Percentiles rank a stretch among this genome's conserved stretches.
Conservation (phyloP, 2,888 invertebrate genomes). For the Microplitis manilae region DNA sequence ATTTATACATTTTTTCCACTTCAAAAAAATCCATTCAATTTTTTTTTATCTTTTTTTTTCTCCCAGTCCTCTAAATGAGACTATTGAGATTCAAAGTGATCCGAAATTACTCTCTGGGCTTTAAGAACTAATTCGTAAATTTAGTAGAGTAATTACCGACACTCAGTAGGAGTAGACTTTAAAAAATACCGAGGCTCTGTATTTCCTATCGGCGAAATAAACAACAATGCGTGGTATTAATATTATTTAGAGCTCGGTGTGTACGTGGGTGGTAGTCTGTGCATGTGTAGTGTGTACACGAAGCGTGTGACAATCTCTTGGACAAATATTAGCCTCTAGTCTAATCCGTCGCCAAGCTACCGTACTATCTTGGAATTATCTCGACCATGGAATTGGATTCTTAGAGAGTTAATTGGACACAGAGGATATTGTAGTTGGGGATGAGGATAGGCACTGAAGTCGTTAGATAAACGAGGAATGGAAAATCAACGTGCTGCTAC, state of each 20-base stretch:
- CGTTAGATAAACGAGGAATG: slow-evolving; percentile 33
- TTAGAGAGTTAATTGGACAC: slow-evolving; percentile 63
- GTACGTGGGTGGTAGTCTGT: not conserved
- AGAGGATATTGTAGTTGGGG: slow-evolving; percentile 25
- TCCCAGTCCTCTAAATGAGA: slow-evolving; percentile 33
- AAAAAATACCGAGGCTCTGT: no score
- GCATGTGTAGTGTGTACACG: slow-evolving; percentile 31
- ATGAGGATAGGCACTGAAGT: slow-evolving; percentile 25
- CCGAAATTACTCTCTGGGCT: not conserved
- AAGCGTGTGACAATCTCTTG: slow-evolving; percentile 41
- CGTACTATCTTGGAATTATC: slow-evolving; percentile 64
- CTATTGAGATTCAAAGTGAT: not conserved
- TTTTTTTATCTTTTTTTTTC: not conserved
- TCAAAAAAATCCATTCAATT: slow-evolving; percentile 1
- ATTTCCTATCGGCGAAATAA: no score
- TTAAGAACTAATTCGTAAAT: not conserved
- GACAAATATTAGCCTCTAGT: slow-evolving; percentile 48
- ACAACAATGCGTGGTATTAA: not conserved
- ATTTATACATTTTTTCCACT: slow-evolving; percentile 2
- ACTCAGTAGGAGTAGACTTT: no score
- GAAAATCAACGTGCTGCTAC: slow-evolving; percentile 27
- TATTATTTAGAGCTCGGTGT: not conserved
- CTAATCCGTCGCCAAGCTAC: slow-evolving; percentile 44
- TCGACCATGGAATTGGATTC: slow-evolving; percentile 58
- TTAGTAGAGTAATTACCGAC: not conserved